phyloP scores from a whole-genome alignment of 1,140 invertebrate species.

The Cephus cinctus region DNA sequence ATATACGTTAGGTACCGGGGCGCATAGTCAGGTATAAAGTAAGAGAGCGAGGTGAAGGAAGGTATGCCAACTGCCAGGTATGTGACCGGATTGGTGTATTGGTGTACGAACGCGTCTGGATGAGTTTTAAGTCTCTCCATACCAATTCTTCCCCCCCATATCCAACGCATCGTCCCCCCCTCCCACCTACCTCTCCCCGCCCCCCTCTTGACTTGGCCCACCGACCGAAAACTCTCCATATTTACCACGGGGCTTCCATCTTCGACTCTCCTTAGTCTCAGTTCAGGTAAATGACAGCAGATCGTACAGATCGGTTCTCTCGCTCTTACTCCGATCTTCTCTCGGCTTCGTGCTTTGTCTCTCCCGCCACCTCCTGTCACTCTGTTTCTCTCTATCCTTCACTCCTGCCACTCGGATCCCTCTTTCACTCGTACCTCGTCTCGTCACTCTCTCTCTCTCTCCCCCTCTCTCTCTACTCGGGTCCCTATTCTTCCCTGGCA shows the following conservation, averaged over 20 bases:
- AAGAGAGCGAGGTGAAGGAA: conserved; percentile 3
- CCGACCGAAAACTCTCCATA: too few species aligned
- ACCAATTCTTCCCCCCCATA: too few species aligned
- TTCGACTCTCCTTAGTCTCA: conserved; percentile 20
- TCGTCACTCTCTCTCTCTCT: not conserved
- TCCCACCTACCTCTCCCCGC: not conserved
- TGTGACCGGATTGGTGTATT: too few species aligned
- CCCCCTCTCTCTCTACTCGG: conserved; percentile 10
- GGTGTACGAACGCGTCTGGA: too few species aligned
- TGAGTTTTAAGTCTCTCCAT: too few species aligned
- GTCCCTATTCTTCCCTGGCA: conserved; percentile 9
- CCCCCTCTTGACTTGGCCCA: conserved; percentile 19
- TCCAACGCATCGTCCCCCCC: too few species aligned
- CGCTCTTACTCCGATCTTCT: too few species aligned
- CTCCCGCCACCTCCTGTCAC: not conserved
- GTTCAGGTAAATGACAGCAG: conserved; percentile 24
- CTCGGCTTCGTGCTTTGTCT: not conserved
- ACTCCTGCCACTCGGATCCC: not conserved
- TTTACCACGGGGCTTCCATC: too few species aligned
- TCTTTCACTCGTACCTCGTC: not conserved
- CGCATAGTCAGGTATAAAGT: conserved; percentile 36
- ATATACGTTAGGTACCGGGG: conserved; percentile 18
- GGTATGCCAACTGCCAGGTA: conserved; percentile 18
- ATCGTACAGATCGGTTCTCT: too few species aligned
- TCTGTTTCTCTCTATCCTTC: not conserved